Conservation (phyloP, 2,113 vertebrate species). For the Trinectes maculatus region DNA sequence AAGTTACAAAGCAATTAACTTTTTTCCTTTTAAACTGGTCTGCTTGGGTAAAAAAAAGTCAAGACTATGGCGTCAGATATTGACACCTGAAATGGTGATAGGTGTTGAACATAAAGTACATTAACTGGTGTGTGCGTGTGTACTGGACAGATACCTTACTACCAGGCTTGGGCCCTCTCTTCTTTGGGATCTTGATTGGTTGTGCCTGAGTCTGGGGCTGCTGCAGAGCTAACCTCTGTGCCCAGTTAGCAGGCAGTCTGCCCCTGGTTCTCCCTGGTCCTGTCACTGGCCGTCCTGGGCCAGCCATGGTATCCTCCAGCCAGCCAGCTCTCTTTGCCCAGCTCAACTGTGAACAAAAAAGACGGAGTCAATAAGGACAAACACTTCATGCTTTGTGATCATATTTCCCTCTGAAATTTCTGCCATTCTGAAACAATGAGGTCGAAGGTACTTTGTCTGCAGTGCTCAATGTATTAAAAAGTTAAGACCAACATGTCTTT, state of each 20-base stretch:
- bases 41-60: too few relatives aligned
- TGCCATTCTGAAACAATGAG: too few relatives aligned
- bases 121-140: not conserved
- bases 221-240: conserved; percentile 83
- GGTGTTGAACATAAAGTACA: not conserved
- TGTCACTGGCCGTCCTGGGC: conserved; percentile 82
- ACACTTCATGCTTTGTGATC: not conserved
- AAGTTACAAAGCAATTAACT: too few relatives aligned
- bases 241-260: conserved; percentile 85
- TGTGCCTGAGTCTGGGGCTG: conserved; percentile 83
- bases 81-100: not conserved
- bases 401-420: not conserved
- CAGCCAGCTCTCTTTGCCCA: conserved; percentile 82
- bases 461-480: not conserved
- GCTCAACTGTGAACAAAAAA: conserved; percentile 65
- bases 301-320: conserved; percentile 88
- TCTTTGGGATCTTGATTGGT: conserved; percentile 96
- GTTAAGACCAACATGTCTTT: not conserved
- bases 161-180: conserved; percentile 97
- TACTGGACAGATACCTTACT: conserved; percentile 87
- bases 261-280: conserved; percentile 88
- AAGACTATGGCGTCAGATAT: too few relatives aligned
- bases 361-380: not conserved
- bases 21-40: too few relatives aligned
- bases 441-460: not conserved